These are phyloP conservation scores for Penaeus japonicus DNA, from an alignment of 1,140 invertebrate species.

Conservation along the genomic window DNA sequence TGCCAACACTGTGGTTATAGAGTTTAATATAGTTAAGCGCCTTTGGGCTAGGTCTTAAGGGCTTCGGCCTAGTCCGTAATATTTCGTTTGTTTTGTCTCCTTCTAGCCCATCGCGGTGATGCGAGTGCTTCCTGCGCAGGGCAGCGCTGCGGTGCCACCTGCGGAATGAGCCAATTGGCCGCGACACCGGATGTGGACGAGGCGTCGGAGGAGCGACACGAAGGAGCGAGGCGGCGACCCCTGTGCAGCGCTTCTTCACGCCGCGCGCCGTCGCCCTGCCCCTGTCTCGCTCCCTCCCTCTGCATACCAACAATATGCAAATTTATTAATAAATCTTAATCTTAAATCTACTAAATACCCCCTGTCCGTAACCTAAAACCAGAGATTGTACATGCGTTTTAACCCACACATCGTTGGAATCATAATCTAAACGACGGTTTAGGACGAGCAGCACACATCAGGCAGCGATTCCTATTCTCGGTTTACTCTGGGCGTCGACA, in stretches of 20 bases:
- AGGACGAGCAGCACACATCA: not conserved
- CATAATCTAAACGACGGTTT: not conserved
- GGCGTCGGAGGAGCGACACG: too few relatives aligned
- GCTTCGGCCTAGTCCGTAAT: not conserved
- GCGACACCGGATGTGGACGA: too few relatives aligned
- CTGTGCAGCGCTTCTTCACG: not conserved
- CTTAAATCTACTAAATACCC: slow-evolving; percentile 31
- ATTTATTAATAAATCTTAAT: slow-evolving; percentile 48
- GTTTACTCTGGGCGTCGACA: not conserved
- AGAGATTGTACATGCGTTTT: not conserved
- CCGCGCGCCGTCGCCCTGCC: not conserved
- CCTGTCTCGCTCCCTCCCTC: not conserved
- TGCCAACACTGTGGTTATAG: slow-evolving; percentile 43
- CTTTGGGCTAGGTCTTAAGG: not conserved
- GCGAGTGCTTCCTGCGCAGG: too few relatives aligned
- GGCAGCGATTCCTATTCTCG: not conserved
- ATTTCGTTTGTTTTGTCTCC: not conserved
- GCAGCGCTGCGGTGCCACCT: too few relatives aligned
- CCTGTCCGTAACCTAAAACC: slow-evolving; percentile 25
- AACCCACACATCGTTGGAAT: slow-evolving; percentile 12
- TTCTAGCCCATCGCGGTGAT: too few relatives aligned
- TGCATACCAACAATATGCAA: slow-evolving; percentile 41
- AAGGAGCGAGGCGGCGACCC: too few relatives aligned
- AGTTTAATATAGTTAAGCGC: slow-evolving; percentile 44
- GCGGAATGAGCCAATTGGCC: too few relatives aligned